Evolutionary conservation across 2,113 vertebrate species (phyloP).

Genomic region (Solea senegalensis): DNA sequence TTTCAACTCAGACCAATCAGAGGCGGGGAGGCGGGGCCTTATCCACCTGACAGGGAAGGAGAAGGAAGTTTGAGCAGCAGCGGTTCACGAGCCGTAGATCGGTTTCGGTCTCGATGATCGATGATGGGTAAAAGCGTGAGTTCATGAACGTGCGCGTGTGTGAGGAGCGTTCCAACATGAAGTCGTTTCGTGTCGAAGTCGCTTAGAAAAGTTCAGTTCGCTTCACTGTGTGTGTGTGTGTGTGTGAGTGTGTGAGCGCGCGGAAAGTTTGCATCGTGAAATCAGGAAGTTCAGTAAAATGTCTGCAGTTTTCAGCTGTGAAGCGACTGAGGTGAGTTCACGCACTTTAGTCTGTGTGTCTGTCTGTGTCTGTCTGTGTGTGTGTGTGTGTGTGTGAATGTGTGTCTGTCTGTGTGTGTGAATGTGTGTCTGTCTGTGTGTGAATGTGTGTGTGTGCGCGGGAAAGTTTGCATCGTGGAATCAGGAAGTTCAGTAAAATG

Average conservation of each 20-base stretch:
- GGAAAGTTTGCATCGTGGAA: slow-evolving; percentile 58
- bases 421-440: too few species aligned
- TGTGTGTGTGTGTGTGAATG: too few species aligned
- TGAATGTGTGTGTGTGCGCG: neutral
- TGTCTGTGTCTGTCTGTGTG: too few species aligned
- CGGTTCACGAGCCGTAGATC: neutral
- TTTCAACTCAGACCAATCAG: neutral
- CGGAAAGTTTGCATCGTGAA: slow-evolving; percentile 53
- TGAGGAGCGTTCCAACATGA: too few species aligned
- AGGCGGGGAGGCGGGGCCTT: neutral
- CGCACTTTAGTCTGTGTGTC: neutral
- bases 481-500: slow-evolving; percentile 50
- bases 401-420: too few species aligned
- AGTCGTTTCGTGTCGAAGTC: neutral
- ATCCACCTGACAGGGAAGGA: neutral
- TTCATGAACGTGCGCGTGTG: too few species aligned
- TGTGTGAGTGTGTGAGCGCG: too few species aligned
- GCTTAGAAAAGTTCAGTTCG: neutral
- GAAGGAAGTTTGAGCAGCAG: neutral
- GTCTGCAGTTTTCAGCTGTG: neutral
- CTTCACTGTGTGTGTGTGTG: neutral
- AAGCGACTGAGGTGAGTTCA: neutral
- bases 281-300: slow-evolving; percentile 54
- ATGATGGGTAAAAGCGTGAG: too few species aligned
- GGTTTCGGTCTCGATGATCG: too few species aligned